Percentiles rank a stretch among this genome's conserved stretches.
Evolutionary conservation across 2,888 invertebrate species (phyloP).

Genomic region (Zootermopsis nevadensis): DNA sequence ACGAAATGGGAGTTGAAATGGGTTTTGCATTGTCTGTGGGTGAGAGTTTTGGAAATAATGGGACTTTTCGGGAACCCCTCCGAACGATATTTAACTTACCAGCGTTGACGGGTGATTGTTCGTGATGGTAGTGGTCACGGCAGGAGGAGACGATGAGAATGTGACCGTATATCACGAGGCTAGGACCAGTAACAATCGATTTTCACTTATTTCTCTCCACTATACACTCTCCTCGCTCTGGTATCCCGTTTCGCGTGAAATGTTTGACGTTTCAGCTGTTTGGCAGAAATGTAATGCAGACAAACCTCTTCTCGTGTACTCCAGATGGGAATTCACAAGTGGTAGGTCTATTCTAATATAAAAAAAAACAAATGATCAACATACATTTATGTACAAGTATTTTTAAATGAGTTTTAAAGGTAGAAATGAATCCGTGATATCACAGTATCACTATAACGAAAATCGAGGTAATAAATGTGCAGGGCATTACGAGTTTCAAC

Average conservation of each 20-base stretch:
- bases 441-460: too few species aligned
- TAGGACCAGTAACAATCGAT: slow-evolving; percentile 13
- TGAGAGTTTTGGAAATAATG: slow-evolving; percentile 1
- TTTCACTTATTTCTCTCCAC: slow-evolving; percentile 4
- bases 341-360: too few species aligned
- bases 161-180: background rate
- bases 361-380: too few species aligned
- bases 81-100: background rate
- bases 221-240: background rate
- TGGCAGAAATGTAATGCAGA: slow-evolving; percentile 13
- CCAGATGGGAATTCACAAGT: too few species aligned
- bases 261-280: slow-evolving; percentile 16
- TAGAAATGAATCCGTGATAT: too few species aligned
- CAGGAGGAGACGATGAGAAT: too few species aligned
- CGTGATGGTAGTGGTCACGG: background rate
- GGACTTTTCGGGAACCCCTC: slow-evolving; percentile 6
- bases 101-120: slow-evolving; percentile 13
- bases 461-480: too few species aligned
- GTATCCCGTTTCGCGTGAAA: background rate
- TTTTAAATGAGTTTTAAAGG: too few species aligned
- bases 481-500: too few species aligned
- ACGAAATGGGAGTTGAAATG: background rate
- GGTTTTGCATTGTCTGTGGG: slow-evolving; percentile 10
- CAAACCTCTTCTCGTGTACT: background rate
- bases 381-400: too few species aligned